Evolutionary conservation across 2,888 invertebrate species (phyloP), one percentile per base, ranked within the genome.

Genomic region (Corythucha ciliata): DNA sequence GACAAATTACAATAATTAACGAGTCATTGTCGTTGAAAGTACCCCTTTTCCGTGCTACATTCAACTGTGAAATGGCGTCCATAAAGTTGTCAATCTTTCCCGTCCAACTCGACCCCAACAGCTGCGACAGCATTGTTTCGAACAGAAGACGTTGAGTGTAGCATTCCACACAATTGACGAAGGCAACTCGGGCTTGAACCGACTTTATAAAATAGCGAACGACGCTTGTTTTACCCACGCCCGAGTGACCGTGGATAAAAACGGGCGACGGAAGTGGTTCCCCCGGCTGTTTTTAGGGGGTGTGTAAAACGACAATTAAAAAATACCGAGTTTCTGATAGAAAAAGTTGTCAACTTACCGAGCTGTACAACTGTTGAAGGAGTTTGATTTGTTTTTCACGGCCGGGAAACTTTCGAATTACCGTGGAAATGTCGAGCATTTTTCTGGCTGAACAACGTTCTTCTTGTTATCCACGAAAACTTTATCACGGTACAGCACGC

Each of bases 151-250:
- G 81, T 7, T 77, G 71, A 7, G 80, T 77, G 66, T 85, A 85
- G 66, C 84, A 86, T 69, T 91, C 90, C 6, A 88, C 76, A 64
- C 89, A 83, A 70, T 89, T 85, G 24, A 91, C 71, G 32, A 77
- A 65, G 25, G 80, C 78, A 61, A 76, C 71, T 66, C 74, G 77
- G 56, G 79, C 36, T 18, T 77, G 65, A 34, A 79, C 68, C 62
- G 71, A 67, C 32, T 71, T 64, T 3, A 91, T 67, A 10, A 85
- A 68, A 8, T 74, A 70, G 47, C 72, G 73, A 4, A 83, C 66
- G 52, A 88, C 74, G 16, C 80, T 67, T n/a, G 81, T 78, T 73
- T 92, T 92, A 24, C 90, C 91, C 20, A 84, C 84, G 8, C 84
- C 81, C 59, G 85, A 79, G 65, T 82, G 82, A n/a, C 91, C 91